Conservation (phyloP, 1,140 invertebrate species). For the Drosophila virilis region DNA sequence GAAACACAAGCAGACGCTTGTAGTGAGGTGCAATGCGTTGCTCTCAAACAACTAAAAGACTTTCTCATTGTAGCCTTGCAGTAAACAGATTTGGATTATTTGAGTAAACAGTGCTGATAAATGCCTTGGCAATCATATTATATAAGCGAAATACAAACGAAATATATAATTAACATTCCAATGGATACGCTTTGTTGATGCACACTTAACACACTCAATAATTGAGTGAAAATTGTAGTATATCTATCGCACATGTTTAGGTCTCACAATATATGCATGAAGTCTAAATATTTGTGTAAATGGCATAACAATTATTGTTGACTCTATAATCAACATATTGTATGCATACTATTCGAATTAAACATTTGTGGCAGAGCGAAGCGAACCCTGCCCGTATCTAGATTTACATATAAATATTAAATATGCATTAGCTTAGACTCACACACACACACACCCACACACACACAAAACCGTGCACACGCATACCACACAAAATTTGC, state of each 20-base stretch:
- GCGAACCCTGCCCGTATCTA: conserved; percentile 13
- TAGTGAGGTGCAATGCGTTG: too few species aligned
- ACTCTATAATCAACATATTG: conserved; percentile 40
- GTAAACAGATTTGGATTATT: too few species aligned
- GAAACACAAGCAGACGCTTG: too few species aligned
- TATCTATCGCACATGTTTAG: conserved; percentile 7
- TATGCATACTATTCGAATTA: conserved; percentile 51
- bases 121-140: not conserved
- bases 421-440: conserved; percentile 68
- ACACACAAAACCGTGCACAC: conserved; percentile 5
- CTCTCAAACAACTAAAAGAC: too few species aligned
- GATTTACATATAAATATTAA: conserved; percentile 66
- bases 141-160: not conserved
- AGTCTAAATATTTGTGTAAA: conserved; percentile 45
- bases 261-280: conserved; percentile 22
- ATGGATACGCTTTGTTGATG: not conserved
- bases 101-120: too few species aligned
- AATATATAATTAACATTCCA: not conserved
- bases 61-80: too few species aligned
- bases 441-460: conserved; percentile 3
- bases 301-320: conserved; percentile 48
- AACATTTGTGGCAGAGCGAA: conserved; percentile 36
- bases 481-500: conserved; percentile 29
- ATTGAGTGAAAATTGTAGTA: not conserved
- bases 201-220: not conserved